phyloP scores from a whole-genome alignment of 1,140 invertebrate species.

The Eciton burchellii region DNA sequence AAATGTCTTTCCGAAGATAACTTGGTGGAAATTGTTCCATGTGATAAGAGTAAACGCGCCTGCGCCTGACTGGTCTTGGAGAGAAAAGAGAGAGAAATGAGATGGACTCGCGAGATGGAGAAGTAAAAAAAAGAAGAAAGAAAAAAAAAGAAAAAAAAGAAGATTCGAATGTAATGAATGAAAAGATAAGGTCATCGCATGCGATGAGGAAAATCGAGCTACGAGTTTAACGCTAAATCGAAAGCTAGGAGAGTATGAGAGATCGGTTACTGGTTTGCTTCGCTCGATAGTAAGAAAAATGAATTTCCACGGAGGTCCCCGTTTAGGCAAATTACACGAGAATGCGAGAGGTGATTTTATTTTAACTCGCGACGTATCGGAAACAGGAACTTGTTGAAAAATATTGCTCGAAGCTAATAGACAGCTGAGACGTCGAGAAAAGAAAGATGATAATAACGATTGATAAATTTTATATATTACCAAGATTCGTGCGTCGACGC shows the following conservation, averaged over 20 bases:
- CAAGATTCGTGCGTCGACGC: background rate
- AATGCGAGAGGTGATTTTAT: constrained; percentile 34
- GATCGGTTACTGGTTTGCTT: constrained; percentile 9
- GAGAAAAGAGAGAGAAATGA: background rate
- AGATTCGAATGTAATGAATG: constrained; percentile 37
- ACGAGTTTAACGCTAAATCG: constrained; percentile 25
- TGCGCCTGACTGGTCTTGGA: background rate
- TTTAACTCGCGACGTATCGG: constrained; percentile 27
- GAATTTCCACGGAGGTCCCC: constrained; percentile 9
- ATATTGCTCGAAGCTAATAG: constrained; percentile 1
- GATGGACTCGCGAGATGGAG: background rate
- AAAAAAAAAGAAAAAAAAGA: too few species aligned
- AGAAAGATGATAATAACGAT: background rate
- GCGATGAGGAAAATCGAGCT: background rate
- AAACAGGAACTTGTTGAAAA: background rate
- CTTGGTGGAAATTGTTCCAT: constrained; percentile 36
- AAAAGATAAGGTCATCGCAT: background rate
- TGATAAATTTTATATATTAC: background rate
- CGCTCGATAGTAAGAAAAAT: constrained; percentile 10
- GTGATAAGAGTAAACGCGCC: constrained; percentile 48
- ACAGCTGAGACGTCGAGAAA: background rate
- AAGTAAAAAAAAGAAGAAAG: constrained; percentile 19
- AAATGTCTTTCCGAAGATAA: constrained; percentile 27
- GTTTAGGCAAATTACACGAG: constrained; percentile 68
- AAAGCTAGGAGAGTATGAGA: constrained; percentile 17